Evolutionary conservation across 53 echinoderm and acorn worm species (phyloP), one percentile per base, ranked within the genome.

Genomic region (Astropecten irregularis): DNA sequence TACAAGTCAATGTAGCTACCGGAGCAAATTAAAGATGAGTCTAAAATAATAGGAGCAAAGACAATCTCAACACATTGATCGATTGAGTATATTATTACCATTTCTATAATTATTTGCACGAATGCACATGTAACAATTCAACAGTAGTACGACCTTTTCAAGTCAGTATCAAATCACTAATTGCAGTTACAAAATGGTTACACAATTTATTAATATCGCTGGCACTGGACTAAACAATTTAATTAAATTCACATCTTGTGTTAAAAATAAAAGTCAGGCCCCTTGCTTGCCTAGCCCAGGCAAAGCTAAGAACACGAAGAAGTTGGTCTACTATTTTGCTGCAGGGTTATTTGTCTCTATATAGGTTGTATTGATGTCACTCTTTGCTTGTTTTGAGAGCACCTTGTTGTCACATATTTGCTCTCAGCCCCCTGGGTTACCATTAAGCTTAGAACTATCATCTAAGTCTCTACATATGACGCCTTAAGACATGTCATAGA

Each of bases 191-290:
- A 58, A 76, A 40, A 76, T 40, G 58, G 56, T 76, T 56, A 58
- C 58, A 37, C 58, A 76, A 25, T 76, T 76, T 76, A 58, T 76
- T 76, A 37, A 76, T 76, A 58, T 39, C 27, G 37, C 76, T 58
- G 57, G 25, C 19, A 73, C 46, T 33, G 40, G 58, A 16, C 16
- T 57, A 57, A 69, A 46, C 56, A 76, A 76, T 76, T 76, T 76
- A 76, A 76, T 76, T 76, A 76, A 76, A 57, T 76, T 55, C 57
- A 76, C 76, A 58, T 76, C 56, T n/a, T 7, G 28, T 38, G 39
- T 42, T n/a, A n/a, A n/a, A n/a, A 55, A 76, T 76, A 40, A 55
- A 57, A 56, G 2, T 30, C 27, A 50, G 54, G 32, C 71, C 37
- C 42, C 8, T 25, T 26, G 9, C 22, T 76, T 36, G 11, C 40